A percentile compares a stretch with the other conserved stretches of the same genome.
phyloP scores from a whole-genome alignment of 2,113 vertebrate genomes.

The Heterocephalus glaber region DNA sequence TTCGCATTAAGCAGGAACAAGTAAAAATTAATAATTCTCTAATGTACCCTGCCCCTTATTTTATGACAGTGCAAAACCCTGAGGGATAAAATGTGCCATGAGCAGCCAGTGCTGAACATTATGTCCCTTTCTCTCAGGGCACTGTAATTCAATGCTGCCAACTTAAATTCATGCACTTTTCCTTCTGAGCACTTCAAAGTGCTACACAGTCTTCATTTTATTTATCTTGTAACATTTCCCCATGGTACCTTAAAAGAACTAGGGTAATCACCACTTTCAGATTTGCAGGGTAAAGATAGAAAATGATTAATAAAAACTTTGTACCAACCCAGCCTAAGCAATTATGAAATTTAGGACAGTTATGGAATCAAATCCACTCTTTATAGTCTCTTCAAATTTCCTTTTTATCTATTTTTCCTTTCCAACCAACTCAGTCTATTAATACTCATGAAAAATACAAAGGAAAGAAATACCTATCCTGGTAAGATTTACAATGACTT shows the following conservation, averaged over 20 bases:
- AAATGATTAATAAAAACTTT: not conserved
- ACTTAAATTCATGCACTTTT: not conserved
- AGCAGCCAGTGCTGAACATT: not conserved
- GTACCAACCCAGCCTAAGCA: not conserved
- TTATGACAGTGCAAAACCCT: not conserved
- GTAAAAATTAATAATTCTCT: not conserved
- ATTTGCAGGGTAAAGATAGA: not conserved
- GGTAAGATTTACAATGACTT: not conserved
- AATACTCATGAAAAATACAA: not conserved
- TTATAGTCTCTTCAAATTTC: not conserved
- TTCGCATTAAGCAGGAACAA: slow-evolving; percentile 31
- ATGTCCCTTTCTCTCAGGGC: not conserved
- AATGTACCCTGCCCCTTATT: not conserved
- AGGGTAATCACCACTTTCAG: not conserved
- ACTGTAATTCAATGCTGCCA: slow-evolving; percentile 24
- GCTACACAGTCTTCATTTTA: not conserved
- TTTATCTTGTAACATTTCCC: not conserved
- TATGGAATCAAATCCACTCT: not conserved
- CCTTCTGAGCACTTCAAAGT: slow-evolving; percentile 29
- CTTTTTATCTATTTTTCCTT: not conserved
- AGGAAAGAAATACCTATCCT: not conserved
- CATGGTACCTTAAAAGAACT: not conserved
- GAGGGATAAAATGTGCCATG: not conserved
- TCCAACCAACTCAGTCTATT: not conserved
- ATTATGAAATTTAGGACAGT: not conserved